These are phyloP conservation scores for Gastrophysa polygoni DNA, from an alignment of 2,888 invertebrate species.

Conservation along the genomic window DNA sequence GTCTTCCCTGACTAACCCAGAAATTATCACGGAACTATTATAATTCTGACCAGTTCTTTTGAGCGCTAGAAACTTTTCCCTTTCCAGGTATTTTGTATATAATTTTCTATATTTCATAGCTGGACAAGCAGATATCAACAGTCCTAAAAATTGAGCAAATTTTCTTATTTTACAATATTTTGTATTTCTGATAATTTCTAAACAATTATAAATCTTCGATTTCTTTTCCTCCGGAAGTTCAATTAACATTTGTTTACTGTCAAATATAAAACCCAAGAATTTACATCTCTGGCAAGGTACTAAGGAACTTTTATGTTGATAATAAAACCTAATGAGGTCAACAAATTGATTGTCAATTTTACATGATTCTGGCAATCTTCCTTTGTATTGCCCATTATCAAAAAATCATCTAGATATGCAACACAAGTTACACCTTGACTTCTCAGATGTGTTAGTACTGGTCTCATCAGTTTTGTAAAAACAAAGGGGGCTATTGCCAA, in stretches of 20 bases:
- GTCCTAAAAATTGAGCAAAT: no score
- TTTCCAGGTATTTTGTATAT: no score
- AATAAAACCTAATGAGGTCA: conserved; percentile 20
- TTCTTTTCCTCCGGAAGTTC: no score
- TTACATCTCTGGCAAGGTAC: conserved; percentile 16
- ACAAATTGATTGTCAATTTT: background rate
- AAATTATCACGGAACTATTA: no score
- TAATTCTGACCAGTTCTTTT: no score
- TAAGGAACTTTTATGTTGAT: conserved; percentile 23
- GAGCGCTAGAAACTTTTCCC: no score
- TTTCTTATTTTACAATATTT: background rate
- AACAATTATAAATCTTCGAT: no score
- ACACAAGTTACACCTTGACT: conserved; percentile 28
- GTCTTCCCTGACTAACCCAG: no score
- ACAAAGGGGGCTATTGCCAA: conserved; percentile 34
- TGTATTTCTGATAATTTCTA: background rate
- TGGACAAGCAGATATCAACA: no score
- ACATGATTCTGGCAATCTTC: background rate
- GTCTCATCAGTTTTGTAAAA: conserved; percentile 43
- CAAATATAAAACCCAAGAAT: conserved; percentile 18
- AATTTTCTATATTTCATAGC: no score
- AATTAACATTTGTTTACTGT: background rate
- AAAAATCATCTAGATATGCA: conserved; percentile 36
- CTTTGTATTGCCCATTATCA: conserved; percentile 21
- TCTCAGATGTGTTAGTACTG: conserved; percentile 29